phyloP scores from a whole-genome alignment of 2,797 vertebrate genomes.

The Girardinus metallicus region DNA sequence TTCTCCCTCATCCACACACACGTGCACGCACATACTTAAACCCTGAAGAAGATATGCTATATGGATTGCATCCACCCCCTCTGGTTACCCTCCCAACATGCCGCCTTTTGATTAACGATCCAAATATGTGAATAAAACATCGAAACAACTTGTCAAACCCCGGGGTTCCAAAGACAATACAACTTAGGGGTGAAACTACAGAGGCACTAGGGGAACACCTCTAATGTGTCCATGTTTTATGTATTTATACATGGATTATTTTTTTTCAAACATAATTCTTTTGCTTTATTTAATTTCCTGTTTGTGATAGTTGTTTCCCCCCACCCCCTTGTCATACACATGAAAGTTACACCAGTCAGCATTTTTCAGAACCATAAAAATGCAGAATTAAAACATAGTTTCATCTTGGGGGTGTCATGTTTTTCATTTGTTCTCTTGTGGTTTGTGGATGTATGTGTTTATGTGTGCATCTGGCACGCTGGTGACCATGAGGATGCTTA shows the following conservation, averaged over 20 bases:
- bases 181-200: slow-evolving; percentile 70
- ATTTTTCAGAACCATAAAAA: not conserved
- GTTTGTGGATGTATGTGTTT: slow-evolving; percentile 10
- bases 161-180: slow-evolving; percentile 62
- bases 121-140: slow-evolving; percentile 84
- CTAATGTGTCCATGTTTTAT: not conserved
- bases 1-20: not conserved
- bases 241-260: not conserved
- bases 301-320: slow-evolving; percentile 16
- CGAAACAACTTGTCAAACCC: slow-evolving; percentile 77
- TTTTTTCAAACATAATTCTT: slow-evolving; percentile 34
- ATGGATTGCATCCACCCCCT: slow-evolving; percentile 77
- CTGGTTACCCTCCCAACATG: slow-evolving; percentile 66
- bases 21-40: slow-evolving; percentile 42
- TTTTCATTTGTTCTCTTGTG: slow-evolving; percentile 4
- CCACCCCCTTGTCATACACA: slow-evolving; percentile 2
- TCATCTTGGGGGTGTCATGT: slow-evolving; percentile 1
- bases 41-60: slow-evolving; percentile 81
- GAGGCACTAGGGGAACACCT: slow-evolving; percentile 58
- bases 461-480: slow-evolving; percentile 39
- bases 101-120: slow-evolving; percentile 82
- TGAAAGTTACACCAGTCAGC: not conserved
- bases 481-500: slow-evolving; percentile 66
- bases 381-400: not conserved
- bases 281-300: slow-evolving; percentile 16